Conservation (phyloP, 1,140 invertebrate genomes). For the Lamellibrachia luymesi region DNA sequence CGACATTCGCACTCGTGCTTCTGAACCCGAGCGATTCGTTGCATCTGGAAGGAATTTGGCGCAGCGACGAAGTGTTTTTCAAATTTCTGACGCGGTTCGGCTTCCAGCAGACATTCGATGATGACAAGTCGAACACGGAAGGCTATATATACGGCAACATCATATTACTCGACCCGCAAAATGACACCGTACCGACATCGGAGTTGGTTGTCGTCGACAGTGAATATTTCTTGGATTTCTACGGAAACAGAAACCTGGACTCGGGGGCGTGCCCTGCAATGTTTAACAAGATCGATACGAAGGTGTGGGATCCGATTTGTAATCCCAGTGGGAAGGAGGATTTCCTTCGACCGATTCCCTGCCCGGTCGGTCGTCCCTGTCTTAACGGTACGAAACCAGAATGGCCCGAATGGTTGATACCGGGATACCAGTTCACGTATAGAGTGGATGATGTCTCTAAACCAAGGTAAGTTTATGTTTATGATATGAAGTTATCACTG, state of each 20-base stretch:
- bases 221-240: conserved; percentile 83
- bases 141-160: conserved; percentile 96
- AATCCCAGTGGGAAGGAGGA: conserved; percentile 72
- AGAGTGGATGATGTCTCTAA: conserved; percentile 83
- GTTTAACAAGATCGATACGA: conserved; percentile 79
- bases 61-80: conserved; percentile 70
- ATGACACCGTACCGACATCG: conserved; percentile 53
- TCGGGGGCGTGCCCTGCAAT: conserved; percentile 73
- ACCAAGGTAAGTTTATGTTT: conserved; percentile 69
- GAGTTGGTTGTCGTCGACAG: conserved; percentile 83
- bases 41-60: conserved; percentile 53
- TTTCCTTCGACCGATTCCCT: conserved; percentile 85
- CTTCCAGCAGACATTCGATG: conserved; percentile 90
- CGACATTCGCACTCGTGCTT: neutral
- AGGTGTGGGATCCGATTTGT: conserved; percentile 82
- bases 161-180: conserved; percentile 65
- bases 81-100: conserved; percentile 92
- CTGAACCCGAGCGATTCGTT: conserved; percentile 24
- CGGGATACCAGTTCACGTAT: conserved; percentile 89
- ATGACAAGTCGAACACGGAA: conserved; percentile 75
- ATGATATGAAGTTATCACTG: no score
- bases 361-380: conserved; percentile 74
- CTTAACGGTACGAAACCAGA: conserved; percentile 72
- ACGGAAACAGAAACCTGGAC: conserved; percentile 71
- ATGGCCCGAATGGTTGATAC: conserved; percentile 76